Conservation (phyloP, 1,140 invertebrate genomes). For the Phenacoccus solenopsis region DNA sequence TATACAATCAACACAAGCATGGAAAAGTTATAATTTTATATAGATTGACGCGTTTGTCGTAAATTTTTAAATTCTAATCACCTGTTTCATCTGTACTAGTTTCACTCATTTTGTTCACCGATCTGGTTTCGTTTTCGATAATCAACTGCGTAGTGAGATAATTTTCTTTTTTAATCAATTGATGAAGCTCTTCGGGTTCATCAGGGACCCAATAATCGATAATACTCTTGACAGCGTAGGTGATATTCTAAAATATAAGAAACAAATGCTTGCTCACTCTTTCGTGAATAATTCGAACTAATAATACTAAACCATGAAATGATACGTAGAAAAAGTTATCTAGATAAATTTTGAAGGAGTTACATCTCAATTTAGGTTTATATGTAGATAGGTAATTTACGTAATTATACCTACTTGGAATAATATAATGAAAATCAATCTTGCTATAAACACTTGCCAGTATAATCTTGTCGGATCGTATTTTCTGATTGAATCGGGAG, state of each 20-base stretch:
- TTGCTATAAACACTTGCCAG: conserved; percentile 80
- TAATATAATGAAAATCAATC: conserved; percentile 77
- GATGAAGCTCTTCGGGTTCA: conserved; percentile 56
- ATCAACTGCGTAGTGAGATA: conserved; percentile 84
- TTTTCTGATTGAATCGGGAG: conserved; percentile 42
- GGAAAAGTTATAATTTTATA: no score
- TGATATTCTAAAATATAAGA: conserved; percentile 31
- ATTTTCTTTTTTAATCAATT: conserved; percentile 69
- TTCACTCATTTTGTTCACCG: no score
- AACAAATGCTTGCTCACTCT: neutral
- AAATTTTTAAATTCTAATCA: no score
- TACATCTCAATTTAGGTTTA: neutral
- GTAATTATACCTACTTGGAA: conserved; percentile 59
- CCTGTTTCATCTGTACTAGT: no score
- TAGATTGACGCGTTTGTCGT: no score
- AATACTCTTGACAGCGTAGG: conserved; percentile 66
- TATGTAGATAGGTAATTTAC: no score
- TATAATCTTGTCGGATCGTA: conserved; percentile 65
- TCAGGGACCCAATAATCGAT: conserved; percentile 80
- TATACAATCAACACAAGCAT: no score
- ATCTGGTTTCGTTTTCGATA: conserved; percentile 58
- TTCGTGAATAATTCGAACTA: no score
- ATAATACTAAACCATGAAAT: no score
- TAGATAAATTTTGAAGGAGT: neutral
- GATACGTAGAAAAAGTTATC: no score